Evolutionary conservation across 2,797 vertebrate genomes (phyloP).

Genomic region (Microctenopoma steveboyesi): DNA sequence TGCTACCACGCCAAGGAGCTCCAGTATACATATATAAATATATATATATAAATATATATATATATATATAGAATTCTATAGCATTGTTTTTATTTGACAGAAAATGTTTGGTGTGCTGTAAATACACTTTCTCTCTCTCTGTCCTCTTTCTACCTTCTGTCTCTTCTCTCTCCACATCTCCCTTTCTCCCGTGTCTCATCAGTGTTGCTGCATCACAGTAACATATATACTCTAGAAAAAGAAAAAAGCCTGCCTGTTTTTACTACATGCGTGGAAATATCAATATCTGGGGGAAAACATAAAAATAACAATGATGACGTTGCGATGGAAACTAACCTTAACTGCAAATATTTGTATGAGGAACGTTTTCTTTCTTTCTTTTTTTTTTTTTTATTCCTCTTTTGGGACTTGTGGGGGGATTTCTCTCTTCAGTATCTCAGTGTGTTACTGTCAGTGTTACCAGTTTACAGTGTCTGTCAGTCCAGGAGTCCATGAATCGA

Average conservation of each 20-base stretch:
- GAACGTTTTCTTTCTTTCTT: slow-evolving; percentile 63
- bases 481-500: slow-evolving; percentile 48
- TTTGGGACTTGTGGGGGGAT: slow-evolving; percentile 51
- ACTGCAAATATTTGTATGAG: slow-evolving; percentile 83
- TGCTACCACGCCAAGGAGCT: slow-evolving; percentile 67
- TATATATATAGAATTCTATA: slow-evolving; percentile 87
- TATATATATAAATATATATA: slow-evolving; percentile 73
- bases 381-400: slow-evolving; percentile 37
- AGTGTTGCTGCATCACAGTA: slow-evolving; percentile 78
- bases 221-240: slow-evolving; percentile 78
- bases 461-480: slow-evolving; percentile 75
- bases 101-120: slow-evolving; percentile 85
- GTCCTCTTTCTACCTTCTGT: slow-evolving; percentile 47
- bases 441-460: slow-evolving; percentile 80
- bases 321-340: slow-evolving; percentile 78
- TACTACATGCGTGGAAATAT: slow-evolving; percentile 81
- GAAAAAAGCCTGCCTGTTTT: slow-evolving; percentile 83
- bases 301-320: slow-evolving; percentile 52
- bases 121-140: slow-evolving; percentile 74
- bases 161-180: slow-evolving; percentile 35
- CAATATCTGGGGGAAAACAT: slow-evolving; percentile 65
- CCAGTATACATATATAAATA: slow-evolving; percentile 83
- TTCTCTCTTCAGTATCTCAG: slow-evolving; percentile 58
- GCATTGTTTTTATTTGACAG: slow-evolving; percentile 85
- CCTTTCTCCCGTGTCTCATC: slow-evolving; percentile 65